Conservation (phyloP, 2,113 vertebrate genomes). For the human region GRCh38 chr12:68576001-68576500, state of each 20-base stretch:
- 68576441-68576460: not conserved
- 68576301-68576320: not conserved
- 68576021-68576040: not conserved
- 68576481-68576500: not conserved
- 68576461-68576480: not conserved
- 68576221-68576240: not conserved
- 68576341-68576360: not conserved
- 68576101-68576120: not conserved
- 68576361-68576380: not conserved
- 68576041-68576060: not conserved
- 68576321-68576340: constrained; percentile 4
- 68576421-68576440: constrained; percentile 35
- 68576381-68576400: constrained; percentile 8
- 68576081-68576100: not conserved
- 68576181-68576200: not conserved
- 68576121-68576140: not conserved
- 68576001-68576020: not conserved
- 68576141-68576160: not conserved
- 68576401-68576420: not conserved
- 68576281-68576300: not conserved
- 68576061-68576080: not conserved
- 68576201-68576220: not conserved
- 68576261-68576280: not conserved
- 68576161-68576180: not conserved
- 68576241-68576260: not conserved